Conservation (phyloP, 2,113 vertebrate genomes). For the Formicarius rufipectus region DNA sequence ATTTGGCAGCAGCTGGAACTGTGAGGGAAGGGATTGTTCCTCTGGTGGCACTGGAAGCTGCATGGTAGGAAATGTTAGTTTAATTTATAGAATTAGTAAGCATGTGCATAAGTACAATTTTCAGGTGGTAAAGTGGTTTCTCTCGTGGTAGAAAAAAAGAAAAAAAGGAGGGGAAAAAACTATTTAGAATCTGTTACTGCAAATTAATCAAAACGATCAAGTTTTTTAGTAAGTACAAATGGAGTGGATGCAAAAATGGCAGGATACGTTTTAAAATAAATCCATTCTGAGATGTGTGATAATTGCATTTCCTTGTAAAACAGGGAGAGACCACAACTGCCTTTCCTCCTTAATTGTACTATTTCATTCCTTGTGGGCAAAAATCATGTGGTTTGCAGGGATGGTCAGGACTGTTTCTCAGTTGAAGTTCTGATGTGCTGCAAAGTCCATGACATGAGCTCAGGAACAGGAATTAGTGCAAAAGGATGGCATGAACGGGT, state of each 20-base stretch:
- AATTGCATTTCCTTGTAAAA: background rate
- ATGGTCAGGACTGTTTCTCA: background rate
- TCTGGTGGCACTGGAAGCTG: background rate
- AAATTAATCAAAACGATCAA: background rate
- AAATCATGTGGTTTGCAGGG: conserved; percentile 18
- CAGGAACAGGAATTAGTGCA: background rate
- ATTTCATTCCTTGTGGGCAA: background rate
- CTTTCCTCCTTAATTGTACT: background rate
- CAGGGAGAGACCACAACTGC: background rate
- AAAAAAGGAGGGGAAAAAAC: background rate
- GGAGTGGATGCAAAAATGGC: background rate
- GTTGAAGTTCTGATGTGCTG: background rate
- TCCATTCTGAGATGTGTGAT: background rate
- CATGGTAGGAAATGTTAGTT: background rate
- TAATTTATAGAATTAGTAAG: background rate
- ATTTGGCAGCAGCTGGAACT: background rate
- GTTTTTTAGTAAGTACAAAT: background rate
- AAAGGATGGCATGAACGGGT: background rate
- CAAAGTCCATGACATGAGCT: background rate
- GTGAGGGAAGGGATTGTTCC: background rate
- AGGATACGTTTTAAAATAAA: background rate
- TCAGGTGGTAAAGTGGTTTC: background rate
- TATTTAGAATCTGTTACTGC: background rate
- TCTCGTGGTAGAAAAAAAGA: background rate
- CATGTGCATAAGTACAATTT: background rate